Percentiles rank a stretch among this genome's conserved stretches.
phyloP scores from a whole-genome alignment of 2,797 vertebrate genomes.

The Urocyon cinereoargenteus region DNA sequence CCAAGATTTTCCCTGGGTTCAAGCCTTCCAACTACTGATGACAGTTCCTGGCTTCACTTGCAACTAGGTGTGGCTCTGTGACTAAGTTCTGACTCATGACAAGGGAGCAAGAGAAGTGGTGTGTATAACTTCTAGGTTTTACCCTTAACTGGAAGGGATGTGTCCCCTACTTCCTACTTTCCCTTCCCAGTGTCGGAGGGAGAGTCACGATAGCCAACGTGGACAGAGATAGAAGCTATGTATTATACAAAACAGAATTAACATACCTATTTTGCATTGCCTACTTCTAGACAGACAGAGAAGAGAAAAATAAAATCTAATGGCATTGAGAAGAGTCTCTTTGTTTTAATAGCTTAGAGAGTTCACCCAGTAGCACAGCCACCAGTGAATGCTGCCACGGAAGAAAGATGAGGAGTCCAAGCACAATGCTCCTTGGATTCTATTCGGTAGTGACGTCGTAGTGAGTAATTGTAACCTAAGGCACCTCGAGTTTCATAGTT shows the following conservation, averaged over 20 bases:
- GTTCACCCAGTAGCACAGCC: background rate
- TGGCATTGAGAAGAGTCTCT: background rate
- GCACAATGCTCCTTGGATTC: background rate
- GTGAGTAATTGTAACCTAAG: slow-evolving; percentile 4
- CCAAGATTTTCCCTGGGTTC: background rate
- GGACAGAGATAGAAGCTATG: background rate
- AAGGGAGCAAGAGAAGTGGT: background rate
- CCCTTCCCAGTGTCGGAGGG: background rate
- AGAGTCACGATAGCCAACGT: background rate
- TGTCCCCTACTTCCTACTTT: background rate
- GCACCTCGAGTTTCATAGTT: background rate
- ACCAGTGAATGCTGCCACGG: background rate
- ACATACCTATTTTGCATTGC: background rate
- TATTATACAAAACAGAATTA: background rate
- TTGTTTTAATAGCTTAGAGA: background rate
- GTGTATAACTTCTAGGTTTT: background rate
- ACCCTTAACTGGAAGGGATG: background rate
- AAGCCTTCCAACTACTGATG: background rate
- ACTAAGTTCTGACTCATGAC: background rate
- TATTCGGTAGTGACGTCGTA: background rate
- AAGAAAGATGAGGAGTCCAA: background rate
- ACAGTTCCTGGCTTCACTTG: background rate
- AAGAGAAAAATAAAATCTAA: background rate
- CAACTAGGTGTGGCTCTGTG: background rate
- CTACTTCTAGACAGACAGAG: background rate